These are phyloP conservation scores for Nemotelus nigrinus DNA, from an alignment of 2,888 invertebrate species.

Conservation along the genomic window DNA sequence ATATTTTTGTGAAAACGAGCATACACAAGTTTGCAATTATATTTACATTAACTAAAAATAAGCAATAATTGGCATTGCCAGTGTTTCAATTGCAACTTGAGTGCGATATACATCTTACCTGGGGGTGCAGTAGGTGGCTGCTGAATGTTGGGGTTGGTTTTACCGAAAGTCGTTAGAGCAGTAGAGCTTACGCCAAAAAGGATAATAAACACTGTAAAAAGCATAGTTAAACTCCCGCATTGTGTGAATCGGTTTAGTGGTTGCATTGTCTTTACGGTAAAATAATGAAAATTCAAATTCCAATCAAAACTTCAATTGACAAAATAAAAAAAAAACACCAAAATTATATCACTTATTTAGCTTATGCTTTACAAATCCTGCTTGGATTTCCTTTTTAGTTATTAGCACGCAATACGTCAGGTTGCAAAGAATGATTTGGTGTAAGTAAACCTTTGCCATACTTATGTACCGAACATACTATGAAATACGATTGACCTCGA, in stretches of 20 bases:
- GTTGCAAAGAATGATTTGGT: conserved; percentile 33
- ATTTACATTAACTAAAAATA: too few relatives aligned
- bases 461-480: conserved; percentile 15
- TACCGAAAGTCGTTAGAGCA: conserved; percentile 77
- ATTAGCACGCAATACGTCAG: conserved; percentile 40
- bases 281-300: background rate
- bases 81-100: too few relatives aligned
- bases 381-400: background rate
- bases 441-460: conserved; percentile 43
- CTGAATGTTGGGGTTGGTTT: conserved; percentile 71
- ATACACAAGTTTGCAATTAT: too few relatives aligned
- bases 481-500: conserved; percentile 27
- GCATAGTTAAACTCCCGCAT: conserved; percentile 65
- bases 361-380: conserved; percentile 3
- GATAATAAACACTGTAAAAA: conserved; percentile 64
- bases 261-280: conserved; percentile 58
- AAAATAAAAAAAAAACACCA: background rate
- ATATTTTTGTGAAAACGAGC: too few relatives aligned
- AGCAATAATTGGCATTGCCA: too few relatives aligned
- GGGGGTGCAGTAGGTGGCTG: conserved; percentile 69
- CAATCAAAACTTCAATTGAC: background rate
- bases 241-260: conserved; percentile 65
- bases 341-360: background rate
- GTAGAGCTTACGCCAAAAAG: conserved; percentile 67
- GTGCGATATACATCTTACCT: conserved; percentile 65